Percentiles rank a stretch among this genome's conserved stretches.
These are phyloP conservation scores for Dipodomys spectabilis DNA, from an alignment of 2,113 vertebrate genomes.

Conservation along the genomic window DNA sequence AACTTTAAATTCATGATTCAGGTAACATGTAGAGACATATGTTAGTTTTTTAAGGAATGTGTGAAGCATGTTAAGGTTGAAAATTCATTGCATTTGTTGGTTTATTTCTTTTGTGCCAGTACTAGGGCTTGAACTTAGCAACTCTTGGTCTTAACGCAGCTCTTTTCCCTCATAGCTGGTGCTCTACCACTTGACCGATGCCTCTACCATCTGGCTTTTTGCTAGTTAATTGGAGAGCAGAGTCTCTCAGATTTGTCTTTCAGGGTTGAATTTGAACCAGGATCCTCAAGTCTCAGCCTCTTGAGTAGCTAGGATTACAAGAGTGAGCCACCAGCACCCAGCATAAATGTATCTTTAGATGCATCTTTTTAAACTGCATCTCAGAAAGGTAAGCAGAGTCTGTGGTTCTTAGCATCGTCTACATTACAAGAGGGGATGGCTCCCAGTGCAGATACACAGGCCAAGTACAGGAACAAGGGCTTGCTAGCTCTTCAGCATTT, in stretches of 20 bases:
- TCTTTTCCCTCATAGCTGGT: no score
- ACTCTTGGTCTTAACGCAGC: no score
- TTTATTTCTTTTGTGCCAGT: no score
- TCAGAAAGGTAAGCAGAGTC: neutral
- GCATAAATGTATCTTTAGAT: neutral
- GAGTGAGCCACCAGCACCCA: no score
- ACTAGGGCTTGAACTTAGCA: no score
- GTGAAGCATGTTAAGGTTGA: slow-evolving; percentile 44
- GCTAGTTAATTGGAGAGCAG: no score
- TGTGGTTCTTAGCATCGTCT: neutral
- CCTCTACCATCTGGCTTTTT: no score
- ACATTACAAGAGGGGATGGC: neutral
- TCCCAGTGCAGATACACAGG: neutral
- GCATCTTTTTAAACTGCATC: neutral
- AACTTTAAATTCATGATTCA: slow-evolving; percentile 53
- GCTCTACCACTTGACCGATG: no score
- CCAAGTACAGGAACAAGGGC: neutral
- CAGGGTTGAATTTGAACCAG: no score
- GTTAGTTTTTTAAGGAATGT: neutral
- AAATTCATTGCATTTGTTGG: slow-evolving; percentile 24
- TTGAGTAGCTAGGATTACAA: no score
- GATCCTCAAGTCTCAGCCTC: no score
- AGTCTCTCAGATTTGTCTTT: no score
- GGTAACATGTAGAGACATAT: slow-evolving; percentile 39
- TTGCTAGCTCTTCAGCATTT: neutral